Base-by-base conservation (phyloP, 2,113 vertebrate species). In the Mus spicilegus region DNA sequence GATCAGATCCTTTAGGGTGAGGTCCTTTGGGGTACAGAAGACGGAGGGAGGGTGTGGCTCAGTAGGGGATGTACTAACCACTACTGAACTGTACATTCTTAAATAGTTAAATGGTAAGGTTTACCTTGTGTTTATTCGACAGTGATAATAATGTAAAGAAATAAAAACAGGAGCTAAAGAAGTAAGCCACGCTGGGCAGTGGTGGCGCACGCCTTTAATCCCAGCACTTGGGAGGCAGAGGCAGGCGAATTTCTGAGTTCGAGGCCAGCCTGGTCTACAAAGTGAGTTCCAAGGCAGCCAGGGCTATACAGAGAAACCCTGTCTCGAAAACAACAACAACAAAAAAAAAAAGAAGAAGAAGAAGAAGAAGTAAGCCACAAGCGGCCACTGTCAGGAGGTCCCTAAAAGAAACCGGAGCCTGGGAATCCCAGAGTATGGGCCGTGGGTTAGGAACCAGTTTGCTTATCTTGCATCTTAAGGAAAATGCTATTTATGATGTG, bases 391-490 rank as follows among this genome's bases (percentile, higher is more conserved):
- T 65, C 72, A 13, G 20, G 58, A 84, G 12, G 20, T 54, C 10
- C 10, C 7, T 24, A n/a, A 89, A 22, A 77, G 22, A 84, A 90
- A 91, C 24, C 3, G 1, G 2, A 54, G 22, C 17, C 89, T 67
- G 61, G 63, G 17, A 72, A 91, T 19, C 9, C 84, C 13, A 36
- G 5, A 11, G 49, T 0, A 4, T 1, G 2, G n/a, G 3, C 42
- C 16, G 36, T 12, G 7, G 58, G 67, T n/a, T 65, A 51, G 22
- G 51, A 61, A 77, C 58, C 19, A 24, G 63, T 77, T 91, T 88
- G 63, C 70, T 91, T 84, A 91, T 87, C 89, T 82, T 76, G 69
- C 65, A 24, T 46, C 7, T 95, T 80, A 69, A 91, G 73, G 28
- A 73, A 39, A 3, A 5, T 24, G 56, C 56, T 24, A 39, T 36